Conservation (phyloP, 53 echinoderm and acorn worm species). For the Stichopus horrens region DNA sequence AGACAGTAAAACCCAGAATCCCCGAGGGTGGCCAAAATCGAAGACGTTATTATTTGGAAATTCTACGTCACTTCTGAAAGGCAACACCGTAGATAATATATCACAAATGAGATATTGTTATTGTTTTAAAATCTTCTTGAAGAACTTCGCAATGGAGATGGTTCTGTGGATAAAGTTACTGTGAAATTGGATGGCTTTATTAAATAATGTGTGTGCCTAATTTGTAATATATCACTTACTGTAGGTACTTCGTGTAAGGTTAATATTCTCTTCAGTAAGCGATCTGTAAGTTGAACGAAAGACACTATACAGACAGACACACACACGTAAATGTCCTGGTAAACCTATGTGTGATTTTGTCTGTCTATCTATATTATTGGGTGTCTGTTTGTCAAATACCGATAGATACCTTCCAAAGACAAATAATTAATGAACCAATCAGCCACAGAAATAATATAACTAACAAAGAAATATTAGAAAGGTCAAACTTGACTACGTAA, state of each 20-base stretch:
- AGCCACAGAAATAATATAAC: too few relatives aligned
- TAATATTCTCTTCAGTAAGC: neutral
- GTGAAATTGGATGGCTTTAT: neutral
- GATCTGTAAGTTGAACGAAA: too few relatives aligned
- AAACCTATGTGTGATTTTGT: too few relatives aligned
- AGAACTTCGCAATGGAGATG: neutral
- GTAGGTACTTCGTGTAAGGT: neutral
- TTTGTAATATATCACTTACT: constrained; percentile 7
- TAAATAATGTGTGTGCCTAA: neutral
- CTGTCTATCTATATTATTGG: too few relatives aligned
- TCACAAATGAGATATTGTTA: constrained; percentile 28
- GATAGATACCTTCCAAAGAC: too few relatives aligned
- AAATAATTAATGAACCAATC: too few relatives aligned
- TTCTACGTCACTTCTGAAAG: constrained; percentile 24
- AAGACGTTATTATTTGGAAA: constrained; percentile 14
- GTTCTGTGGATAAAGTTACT: neutral
- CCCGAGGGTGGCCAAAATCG: neutral
- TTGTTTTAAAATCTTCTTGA: constrained; percentile 27
- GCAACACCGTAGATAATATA: constrained; percentile 5
- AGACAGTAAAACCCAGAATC: constrained; percentile 1
- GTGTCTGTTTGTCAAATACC: too few relatives aligned
- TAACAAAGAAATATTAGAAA: too few relatives aligned
- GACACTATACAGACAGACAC: too few relatives aligned
- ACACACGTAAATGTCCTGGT: too few relatives aligned
- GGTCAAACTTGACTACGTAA: too few relatives aligned